These are phyloP conservation scores for Branchinecta lynchi DNA, from an alignment of 1,140 invertebrate species.

Conservation along the genomic window DNA sequence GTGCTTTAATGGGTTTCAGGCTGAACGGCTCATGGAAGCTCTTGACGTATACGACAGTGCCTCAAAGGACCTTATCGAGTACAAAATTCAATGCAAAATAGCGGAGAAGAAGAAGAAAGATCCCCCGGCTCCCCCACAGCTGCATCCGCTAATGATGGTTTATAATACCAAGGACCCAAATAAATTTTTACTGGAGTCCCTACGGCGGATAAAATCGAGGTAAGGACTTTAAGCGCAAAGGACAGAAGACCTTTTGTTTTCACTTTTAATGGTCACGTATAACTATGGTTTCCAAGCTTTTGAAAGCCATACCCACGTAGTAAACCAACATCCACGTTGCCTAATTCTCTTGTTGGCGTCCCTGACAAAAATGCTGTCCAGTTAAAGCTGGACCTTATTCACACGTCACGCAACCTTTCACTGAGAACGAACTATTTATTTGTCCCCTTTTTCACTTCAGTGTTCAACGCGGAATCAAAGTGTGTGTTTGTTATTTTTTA, in stretches of 20 bases:
- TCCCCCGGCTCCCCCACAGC: conserved; percentile 34
- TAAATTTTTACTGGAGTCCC: conserved; percentile 62
- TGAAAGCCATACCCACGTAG: no score
- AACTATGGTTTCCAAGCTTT: no score
- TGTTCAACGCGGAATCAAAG: no score
- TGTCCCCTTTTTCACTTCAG: no score
- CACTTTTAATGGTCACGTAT: no score
- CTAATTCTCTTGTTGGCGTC: conserved; percentile 20
- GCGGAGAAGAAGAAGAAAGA: conserved; percentile 28
- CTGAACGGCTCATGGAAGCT: conserved; percentile 75
- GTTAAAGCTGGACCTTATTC: conserved; percentile 32
- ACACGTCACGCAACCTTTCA: no score
- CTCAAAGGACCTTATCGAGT: conserved; percentile 28
- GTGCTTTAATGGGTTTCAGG: no score
- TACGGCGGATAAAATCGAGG: conserved; percentile 53
- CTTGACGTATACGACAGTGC: conserved; percentile 55
- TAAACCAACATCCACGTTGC: no score
- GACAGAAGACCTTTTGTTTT: not conserved
- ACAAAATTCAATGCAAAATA: conserved; percentile 35
- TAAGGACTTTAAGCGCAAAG: conserved; percentile 24
- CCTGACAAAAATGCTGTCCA: conserved; percentile 32
- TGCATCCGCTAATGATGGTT: conserved; percentile 57
- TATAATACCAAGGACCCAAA: conserved; percentile 50
- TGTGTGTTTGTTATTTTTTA: no score
- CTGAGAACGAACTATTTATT: no score